Evolutionary conservation across 2,113 vertebrate species (phyloP), one percentile per base, ranked within the genome.

Genomic region (Erpornis zantholeuca): DNA sequence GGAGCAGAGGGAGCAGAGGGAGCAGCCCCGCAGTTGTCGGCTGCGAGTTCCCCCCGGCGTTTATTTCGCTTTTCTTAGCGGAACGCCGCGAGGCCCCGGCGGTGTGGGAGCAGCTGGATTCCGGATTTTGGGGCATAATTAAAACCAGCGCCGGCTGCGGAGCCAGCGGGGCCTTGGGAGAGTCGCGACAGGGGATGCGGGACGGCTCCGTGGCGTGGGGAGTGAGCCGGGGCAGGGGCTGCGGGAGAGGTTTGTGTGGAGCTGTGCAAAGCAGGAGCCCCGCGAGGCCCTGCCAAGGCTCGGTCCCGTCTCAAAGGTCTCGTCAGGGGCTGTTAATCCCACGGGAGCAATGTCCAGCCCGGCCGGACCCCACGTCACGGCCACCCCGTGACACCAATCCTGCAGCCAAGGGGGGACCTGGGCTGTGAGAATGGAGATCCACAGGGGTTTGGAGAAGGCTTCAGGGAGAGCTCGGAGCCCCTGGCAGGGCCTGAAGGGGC

Each of bases 341-440:
- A 7, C 0, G 40, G 82, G 94, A 16, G 15, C 86, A 73, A 89
- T 0, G 84, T 95, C 86, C 80, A 49, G 2, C 2, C 8, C 0
- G 40, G 61, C 17, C 3, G 4, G 71, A 54, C 5, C 27, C 47
- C 0, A 5, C 6, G 33, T 25, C 49, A 17, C 2, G 4, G 36
- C 68, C 10, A 27, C 35, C 42, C 19, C 0, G 25, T 2, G 5
- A 16, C 22, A 4, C 10, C 1, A 0, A 3, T 11, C 9, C 49
- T 61, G 76, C 65, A 15, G 82, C 50, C 12, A 21, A 10, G 57
- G 33, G 69, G 47, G 57, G 9, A 25, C 11, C 49, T 1, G 8
- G 33, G 29, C 61, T 54, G 49, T 0, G 3, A 12, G 75, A 40
- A 31, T 20, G 36, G 40, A 38, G 9, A 19, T 40, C 49, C 23